Evolutionary conservation across 2,888 invertebrate species (phyloP), one percentile per base, ranked within the genome.

Genomic region (Erebia epiphron): DNA sequence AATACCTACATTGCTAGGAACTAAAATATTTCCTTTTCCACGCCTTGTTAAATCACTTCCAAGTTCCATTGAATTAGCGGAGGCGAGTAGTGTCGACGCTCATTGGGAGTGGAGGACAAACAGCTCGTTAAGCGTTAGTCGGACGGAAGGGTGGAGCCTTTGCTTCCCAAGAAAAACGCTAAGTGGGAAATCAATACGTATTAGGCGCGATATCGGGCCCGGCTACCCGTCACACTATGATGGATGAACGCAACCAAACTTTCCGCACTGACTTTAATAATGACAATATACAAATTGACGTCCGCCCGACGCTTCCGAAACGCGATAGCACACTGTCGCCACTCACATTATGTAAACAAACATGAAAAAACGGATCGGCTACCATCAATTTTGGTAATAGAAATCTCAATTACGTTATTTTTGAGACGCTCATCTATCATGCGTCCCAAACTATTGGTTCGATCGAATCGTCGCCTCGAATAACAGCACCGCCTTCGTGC

Each of bases 201-300:
- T 92, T 92, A 92, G 91, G 91, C 90, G 91, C 86, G 91, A 91
- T 92, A 92, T 92, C 92, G 90, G 90, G 89, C 85, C 88, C 89
- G 87, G 82, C 86, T 86, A 86, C 86, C 87, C 91, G 92, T 92
- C 92, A 91, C 86, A 81, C 86, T 84, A 91, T 93, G 93, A 93
- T 93, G 91, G 93, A 93, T 93, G 93, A 87, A 90, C 88, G 86
- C 86, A 83, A 88, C 91, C 87, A 86, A 91, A 91, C 89, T 91
- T 91, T 87, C 89, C 90, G 85, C 86, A 82, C 86, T 83, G 86
- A 83, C 86, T 92, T 87, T 90, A 89, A 92, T 92, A 92, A 92
- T 92, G 93, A 93, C 92, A 92, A 93, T 93, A 92, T 91, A 93
- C 93, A 93, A 93, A 93, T 93, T 92, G 92, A 91, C 88, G 89